Conservation (phyloP, 2,797 vertebrate species). For the Eulemur coronatus region DNA sequence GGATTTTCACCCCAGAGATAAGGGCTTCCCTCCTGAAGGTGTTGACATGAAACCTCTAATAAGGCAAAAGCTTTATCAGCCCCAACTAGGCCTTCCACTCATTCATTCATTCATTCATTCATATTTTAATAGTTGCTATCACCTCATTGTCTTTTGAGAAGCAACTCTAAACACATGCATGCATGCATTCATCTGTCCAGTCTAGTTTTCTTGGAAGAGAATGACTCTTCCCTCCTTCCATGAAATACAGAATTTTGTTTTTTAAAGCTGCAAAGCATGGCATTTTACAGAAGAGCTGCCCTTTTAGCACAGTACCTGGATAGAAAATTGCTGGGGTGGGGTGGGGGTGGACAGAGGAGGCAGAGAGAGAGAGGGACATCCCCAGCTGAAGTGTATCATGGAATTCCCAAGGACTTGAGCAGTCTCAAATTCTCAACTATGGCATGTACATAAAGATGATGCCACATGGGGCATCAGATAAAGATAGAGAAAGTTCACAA, state of each 20-base stretch:
- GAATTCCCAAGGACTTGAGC: slow-evolving; percentile 19
- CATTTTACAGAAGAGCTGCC: slow-evolving; percentile 64
- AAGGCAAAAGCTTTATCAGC: slow-evolving; percentile 57
- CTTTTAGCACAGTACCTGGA: slow-evolving; percentile 71
- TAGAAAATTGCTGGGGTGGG: slow-evolving; percentile 50
- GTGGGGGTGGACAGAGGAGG: not conserved
- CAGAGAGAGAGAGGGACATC: not conserved
- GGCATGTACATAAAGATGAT: not conserved
- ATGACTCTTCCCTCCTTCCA: not conserved
- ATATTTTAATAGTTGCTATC: slow-evolving; percentile 45
- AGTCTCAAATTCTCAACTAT: slow-evolving; percentile 33
- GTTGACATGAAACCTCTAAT: slow-evolving; percentile 53
- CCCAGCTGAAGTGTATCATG: slow-evolving; percentile 14
- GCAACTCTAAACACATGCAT: slow-evolving; percentile 58
- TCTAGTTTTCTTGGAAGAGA: slow-evolving; percentile 49
- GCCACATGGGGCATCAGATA: slow-evolving; percentile 56
- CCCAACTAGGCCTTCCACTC: slow-evolving; percentile 13
- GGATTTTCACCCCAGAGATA: slow-evolving; percentile 52
- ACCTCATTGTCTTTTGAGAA: slow-evolving; percentile 64
- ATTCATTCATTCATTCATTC: not conserved
- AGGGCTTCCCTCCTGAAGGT: slow-evolving; percentile 33
- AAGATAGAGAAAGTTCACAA: slow-evolving; percentile 60
- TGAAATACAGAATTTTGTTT: slow-evolving; percentile 61
- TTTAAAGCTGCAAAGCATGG: slow-evolving; percentile 68
- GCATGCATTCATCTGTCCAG: slow-evolving; percentile 54